Percentiles rank a stretch among this genome's conserved stretches.
Conservation (phyloP, 23 tunicate genomes). For the Ascidia mentula region DNA sequence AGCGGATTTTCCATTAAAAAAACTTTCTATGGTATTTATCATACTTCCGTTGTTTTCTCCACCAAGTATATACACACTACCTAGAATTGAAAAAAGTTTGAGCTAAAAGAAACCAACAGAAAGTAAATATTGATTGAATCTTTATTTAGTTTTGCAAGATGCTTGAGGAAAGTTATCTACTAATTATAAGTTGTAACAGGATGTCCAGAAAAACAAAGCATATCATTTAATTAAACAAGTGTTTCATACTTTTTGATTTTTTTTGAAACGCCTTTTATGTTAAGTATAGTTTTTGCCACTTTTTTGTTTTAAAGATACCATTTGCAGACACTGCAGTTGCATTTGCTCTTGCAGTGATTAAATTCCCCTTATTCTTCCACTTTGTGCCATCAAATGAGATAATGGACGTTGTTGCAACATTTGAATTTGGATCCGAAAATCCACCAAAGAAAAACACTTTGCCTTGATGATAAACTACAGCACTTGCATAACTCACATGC, state of each 20-base stretch:
- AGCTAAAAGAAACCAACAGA: too few relatives aligned
- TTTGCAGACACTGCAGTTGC: not conserved
- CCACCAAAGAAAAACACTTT: conserved; percentile 8
- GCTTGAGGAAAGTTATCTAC: too few relatives aligned
- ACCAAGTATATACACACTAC: not conserved
- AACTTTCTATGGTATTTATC: not conserved
- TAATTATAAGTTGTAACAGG: too few relatives aligned
- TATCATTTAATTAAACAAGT: too few relatives aligned
- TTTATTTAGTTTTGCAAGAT: too few relatives aligned
- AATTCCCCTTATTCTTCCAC: not conserved
- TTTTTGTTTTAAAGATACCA: too few relatives aligned
- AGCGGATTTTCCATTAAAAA: not conserved
- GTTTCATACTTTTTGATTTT: too few relatives aligned
- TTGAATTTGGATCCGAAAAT: not conserved
- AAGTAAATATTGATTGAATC: too few relatives aligned
- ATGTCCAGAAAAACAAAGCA: too few relatives aligned
- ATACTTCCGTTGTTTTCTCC: not conserved
- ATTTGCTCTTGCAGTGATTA: not conserved
- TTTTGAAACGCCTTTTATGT: too few relatives aligned
- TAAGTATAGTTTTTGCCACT: too few relatives aligned
- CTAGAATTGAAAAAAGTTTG: too few relatives aligned
- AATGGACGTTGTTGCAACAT: not conserved
- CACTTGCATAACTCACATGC: conserved; percentile 11
- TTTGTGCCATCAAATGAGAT: not conserved
- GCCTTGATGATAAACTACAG: not conserved